Base-by-base conservation (phyloP, 2,888 invertebrate species). In the Ornithoptera alexandrae region DNA sequence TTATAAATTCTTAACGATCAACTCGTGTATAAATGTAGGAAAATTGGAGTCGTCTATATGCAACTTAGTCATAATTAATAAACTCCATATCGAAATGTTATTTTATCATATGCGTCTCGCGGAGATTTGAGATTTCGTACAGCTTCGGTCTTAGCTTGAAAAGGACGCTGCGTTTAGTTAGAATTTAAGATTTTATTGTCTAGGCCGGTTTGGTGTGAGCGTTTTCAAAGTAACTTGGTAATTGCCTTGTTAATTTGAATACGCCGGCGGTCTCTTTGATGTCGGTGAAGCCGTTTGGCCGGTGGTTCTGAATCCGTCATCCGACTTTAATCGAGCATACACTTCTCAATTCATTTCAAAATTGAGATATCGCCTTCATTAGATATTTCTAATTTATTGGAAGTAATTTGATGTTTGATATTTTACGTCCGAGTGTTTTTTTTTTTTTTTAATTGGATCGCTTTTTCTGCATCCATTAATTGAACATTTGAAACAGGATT, bases 231-330 rank as follows among this genome's bases (percentile, higher is more conserved):
- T 85, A 87, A 86, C 79, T 78, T 81, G 80, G 86, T 90, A 87
- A 91, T 89, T 90, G 86, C 84, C 87, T 88, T 89, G 90, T 91
- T 90, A 89, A 89, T 89, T 87, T 84, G 83, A 85, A 86, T 83
- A 83, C 81, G 78, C 77, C 75, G 83, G 81, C 90, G 89, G 88
- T 78, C 72, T 79, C 84, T 92, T 88, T 90, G 88, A 91, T 85
- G 75, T 80, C 79, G 77, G 79, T 81, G 73, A 79, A 87, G 83
- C 84, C 81, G 88, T 85, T 79, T 78, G 85, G 86, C 87, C 81
- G 80, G 86, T 85, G 82, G 83, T 83, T 85, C 78, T 75, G 81
- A 84, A 86, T 84, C 83, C 84, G 83, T 86, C 85, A 84, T 86
- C 80, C 78, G 76, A 81, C 78, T 78, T 81, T 81, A 80, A 82